Evolutionary conservation across 2,113 vertebrate species (phyloP), one percentile per base, ranked within the genome.

Genomic region (Dunckerocampus dactyliophorus): DNA sequence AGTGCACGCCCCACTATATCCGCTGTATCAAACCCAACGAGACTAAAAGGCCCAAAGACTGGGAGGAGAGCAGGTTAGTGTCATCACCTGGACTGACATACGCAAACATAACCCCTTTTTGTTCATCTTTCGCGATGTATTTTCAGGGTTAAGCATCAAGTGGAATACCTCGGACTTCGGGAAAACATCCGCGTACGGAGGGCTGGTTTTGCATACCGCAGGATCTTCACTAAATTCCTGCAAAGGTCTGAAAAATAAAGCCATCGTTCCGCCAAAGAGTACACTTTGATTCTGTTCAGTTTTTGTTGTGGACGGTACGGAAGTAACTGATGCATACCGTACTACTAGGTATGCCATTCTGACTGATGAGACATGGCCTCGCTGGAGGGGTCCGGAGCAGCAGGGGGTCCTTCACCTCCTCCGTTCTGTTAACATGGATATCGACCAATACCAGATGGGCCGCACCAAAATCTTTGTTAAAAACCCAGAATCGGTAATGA

Each of bases 11-110:
- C 7, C 96, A 99, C 80, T 99, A 99, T 66, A 98, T 99, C 85
- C 95, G 96, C 73, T 99, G 96, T 80, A 97, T 99, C 80, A 99
- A 99, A 63, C 96, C 96, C 80, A 99, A 99, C 0, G 96, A 99
- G 90, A 99, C 96, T 59, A 99, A 99, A 84, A 90, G 84, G 45
- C 90, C 97, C 0, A 92, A 89, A 21, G 96, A 99, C 89, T 99
- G 96, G 96, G 96, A 99, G 80, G 95, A 98, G 75, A 96, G 92
- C 92, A 93, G 96, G 96, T 98, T 71, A 74, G 81, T 47, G 15
- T 17, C 53, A 16, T 14, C 45, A 14, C 51, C 13, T 16, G 56
- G 20, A 47, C 47, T 20, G 8, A 42, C 4, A 7, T 16, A 2
- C 2, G 31, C 10, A 46, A 54, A 19, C 24, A 31, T 24, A 21